Conservation (phyloP, 30 jellyfish, hydroid and myxozoan genomes). For the Sanderia malayensis region DNA sequence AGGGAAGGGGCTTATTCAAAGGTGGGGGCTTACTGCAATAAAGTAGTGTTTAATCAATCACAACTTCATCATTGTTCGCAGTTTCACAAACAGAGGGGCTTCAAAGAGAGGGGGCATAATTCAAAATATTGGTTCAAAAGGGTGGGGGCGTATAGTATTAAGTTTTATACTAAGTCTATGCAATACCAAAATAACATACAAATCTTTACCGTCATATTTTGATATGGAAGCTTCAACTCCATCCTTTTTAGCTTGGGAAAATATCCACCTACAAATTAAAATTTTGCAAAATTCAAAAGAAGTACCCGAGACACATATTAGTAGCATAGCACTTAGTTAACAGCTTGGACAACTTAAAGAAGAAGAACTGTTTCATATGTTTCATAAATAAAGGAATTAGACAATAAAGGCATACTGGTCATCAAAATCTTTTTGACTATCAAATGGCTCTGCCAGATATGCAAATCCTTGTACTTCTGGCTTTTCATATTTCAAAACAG, state of each 20-base stretch:
- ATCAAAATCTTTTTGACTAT: constrained; percentile 59
- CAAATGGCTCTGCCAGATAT: constrained; percentile 84
- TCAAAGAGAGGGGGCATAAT: too few relatives aligned
- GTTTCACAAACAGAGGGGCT: too few relatives aligned
- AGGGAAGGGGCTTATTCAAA: too few relatives aligned
- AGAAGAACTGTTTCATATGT: background rate
- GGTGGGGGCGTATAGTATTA: too few relatives aligned
- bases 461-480: constrained; percentile 81
- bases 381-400: background rate
- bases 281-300: background rate
- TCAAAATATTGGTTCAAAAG: too few relatives aligned
- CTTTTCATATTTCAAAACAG: constrained; percentile 31
- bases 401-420: constrained; percentile 44
- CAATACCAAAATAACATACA: too few relatives aligned
- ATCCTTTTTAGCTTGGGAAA: constrained; percentile 86
- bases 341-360: too few relatives aligned
- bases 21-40: too few relatives aligned
- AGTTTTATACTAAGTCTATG: too few relatives aligned
- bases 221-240: constrained; percentile 91
- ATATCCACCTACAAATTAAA: constrained; percentile 63
- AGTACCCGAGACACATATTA: background rate
- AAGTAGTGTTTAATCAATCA: too few relatives aligned
- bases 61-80: too few relatives aligned
- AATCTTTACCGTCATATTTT: constrained; percentile 79
- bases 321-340: too few relatives aligned